Conservation (phyloP, 2,888 invertebrate species). For the Callinectes sapidus region DNA sequence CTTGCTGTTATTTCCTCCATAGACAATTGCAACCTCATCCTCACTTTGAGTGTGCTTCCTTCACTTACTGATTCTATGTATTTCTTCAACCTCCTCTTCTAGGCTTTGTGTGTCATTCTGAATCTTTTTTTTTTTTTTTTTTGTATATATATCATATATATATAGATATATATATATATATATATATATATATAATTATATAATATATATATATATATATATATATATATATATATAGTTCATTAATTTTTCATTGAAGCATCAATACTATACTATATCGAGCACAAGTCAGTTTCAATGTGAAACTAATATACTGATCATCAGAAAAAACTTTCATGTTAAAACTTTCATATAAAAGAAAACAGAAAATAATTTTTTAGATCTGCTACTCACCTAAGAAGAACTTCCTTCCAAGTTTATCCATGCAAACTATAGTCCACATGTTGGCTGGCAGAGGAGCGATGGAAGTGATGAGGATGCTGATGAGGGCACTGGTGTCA, state of each 20-base stretch:
- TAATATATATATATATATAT: too few relatives aligned
- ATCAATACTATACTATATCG: neutral
- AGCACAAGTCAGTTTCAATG: constrained; percentile 3
- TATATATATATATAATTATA: too few relatives aligned
- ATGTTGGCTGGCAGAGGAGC: constrained; percentile 88
- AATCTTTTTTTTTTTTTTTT: too few relatives aligned
- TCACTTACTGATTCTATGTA: too few relatives aligned
- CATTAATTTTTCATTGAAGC: neutral
- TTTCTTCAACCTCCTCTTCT: too few relatives aligned
- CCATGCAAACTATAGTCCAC: constrained; percentile 88
- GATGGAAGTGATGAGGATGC: constrained; percentile 87
- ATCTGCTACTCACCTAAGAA: constrained; percentile 83
- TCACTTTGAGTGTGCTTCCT: too few relatives aligned
- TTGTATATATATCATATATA: too few relatives aligned
- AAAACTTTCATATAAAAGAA: neutral
- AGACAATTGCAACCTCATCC: too few relatives aligned
- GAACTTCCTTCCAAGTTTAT: constrained; percentile 87
- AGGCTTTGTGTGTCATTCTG: too few relatives aligned
- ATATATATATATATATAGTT: too few relatives aligned
- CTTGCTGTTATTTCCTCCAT: too few relatives aligned
- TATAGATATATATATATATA: too few relatives aligned
- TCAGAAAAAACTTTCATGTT: neutral
- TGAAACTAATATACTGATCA: neutral
- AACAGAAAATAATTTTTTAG: neutral
- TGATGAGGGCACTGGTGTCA: constrained; percentile 83